Base-by-base conservation (phyloP, 2,797 vertebrate genomes). In the Synanceia verrucosa region DNA sequence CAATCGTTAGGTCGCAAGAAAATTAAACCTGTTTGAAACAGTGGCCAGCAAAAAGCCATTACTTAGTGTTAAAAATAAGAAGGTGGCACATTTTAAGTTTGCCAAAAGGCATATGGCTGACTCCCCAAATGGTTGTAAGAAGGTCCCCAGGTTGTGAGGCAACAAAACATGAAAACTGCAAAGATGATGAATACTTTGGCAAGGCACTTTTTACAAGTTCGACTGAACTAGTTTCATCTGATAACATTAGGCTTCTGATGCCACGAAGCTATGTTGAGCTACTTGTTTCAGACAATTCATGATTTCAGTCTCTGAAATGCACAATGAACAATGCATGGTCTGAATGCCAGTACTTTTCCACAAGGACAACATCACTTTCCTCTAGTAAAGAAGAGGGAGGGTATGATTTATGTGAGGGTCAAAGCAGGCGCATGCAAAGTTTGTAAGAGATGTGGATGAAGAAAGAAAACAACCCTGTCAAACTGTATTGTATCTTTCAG, bases 341-440 rank as follows among this genome's bases (percentile, higher is more conserved):
- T 73, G 71, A 65, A 89, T 89, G 90, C 90, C 92, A 90, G 93
- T 94, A 94, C 80, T 94, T 94, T 94, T 94, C 94, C 94, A 94
- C 88, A 87, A 89, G 75, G 83, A 90, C 86, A 90, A 90, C 72
- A 89, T 85, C 81, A 51, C 73, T 90, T 90, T 86, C 76, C 84
- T 87, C 82, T 79, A 81, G 81, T 77, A 80, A 53, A 46, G 61
- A 53, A 46, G 61, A 82, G 82, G 68, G 79, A 70, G 85, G 61
- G 68, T 53, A 43, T 31, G 65, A 53, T 53, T 58, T 3, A 2
- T 59, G 26, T 33, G 29, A 26, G 37, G 65, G 73, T 29, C 59
- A 51, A 33, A 59, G 50, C 46, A 48, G 68, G 70, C 73, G 67
- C 36, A 14, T 23, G 37, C 50, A 41, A 71, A 53, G 60, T 37